Conservation (phyloP, 64 coral and sea anemone species). For the Actinia tenebrosa region DNA sequence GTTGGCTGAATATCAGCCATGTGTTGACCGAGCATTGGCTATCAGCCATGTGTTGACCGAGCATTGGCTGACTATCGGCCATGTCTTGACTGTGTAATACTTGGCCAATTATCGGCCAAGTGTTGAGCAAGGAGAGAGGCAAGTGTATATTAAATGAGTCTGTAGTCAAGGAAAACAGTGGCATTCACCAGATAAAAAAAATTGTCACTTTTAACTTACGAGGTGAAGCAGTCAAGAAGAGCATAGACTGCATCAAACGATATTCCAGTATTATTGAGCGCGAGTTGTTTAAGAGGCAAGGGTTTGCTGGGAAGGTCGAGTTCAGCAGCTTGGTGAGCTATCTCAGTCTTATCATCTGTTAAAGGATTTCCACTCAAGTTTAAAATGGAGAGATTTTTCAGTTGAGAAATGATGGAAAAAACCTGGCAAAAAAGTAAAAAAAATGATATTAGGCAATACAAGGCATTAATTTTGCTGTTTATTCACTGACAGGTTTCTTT, state of each 20-base stretch:
- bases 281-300: conserved; percentile 46
- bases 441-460: no score
- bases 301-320: neutral
- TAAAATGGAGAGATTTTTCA: conserved; percentile 53
- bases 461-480: no score
- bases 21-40: no score
- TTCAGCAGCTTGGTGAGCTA: neutral
- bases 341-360: conserved; percentile 3
- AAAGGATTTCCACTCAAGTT: conserved; percentile 78
- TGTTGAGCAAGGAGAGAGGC: no score
- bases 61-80: no score
- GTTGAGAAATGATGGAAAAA: conserved; percentile 50
- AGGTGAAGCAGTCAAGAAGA: conserved; percentile 57
- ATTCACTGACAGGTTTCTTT: neutral
- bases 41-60: no score
- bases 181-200: no score
- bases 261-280: conserved; percentile 77
- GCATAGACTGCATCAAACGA: conserved; percentile 54
- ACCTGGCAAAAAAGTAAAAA: conserved; percentile 19
- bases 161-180: no score
- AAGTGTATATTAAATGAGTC: no score
- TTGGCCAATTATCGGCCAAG: no score
- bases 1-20: no score
- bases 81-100: no score
- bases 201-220: conserved; percentile 33